A percentile compares a stretch with the other conserved stretches of the same genome.
Evolutionary conservation across 2,113 vertebrate species (phyloP).

Genomic region (Penelope pileata): DNA sequence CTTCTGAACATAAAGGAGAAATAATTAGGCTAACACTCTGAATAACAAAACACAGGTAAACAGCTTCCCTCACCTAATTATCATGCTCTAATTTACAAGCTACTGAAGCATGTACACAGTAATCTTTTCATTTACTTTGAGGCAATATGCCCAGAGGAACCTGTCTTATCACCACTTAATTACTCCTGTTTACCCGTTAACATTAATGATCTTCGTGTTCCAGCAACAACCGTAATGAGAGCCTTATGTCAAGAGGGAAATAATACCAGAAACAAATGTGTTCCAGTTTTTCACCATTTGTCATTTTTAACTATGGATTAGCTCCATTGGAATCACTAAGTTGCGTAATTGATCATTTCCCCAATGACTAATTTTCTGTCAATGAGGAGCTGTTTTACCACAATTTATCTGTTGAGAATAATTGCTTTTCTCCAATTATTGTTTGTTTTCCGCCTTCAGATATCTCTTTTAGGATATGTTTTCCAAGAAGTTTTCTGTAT

Average conservation of each 20-base stretch:
- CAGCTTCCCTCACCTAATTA: constrained; percentile 44
- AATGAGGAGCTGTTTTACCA: neutral
- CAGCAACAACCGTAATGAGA: constrained; percentile 23
- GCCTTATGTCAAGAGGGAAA: neutral
- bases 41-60: constrained; percentile 17
- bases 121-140: constrained; percentile 51
- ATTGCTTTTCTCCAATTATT: neutral
- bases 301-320: constrained; percentile 46
- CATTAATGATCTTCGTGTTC: constrained; percentile 55
- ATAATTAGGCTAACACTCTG: neutral
- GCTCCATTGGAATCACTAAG: neutral
- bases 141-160: constrained; percentile 53
- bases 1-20: neutral
- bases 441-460: constrained; percentile 5
- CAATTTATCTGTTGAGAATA: neutral
- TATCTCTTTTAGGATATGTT: neutral
- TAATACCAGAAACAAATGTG: constrained; percentile 18
- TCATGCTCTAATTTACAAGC: constrained; percentile 51
- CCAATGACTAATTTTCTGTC: constrained; percentile 27
- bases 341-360: constrained; percentile 35
- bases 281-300: neutral
- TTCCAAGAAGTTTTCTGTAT: neutral
- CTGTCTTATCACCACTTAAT: constrained; percentile 66
- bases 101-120: constrained; percentile 10
- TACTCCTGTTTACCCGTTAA: constrained; percentile 47